Percentiles rank a stretch among this genome's conserved stretches.
Evolutionary conservation across 2,888 invertebrate species (phyloP).

Genomic region (Hermodice carunculata): DNA sequence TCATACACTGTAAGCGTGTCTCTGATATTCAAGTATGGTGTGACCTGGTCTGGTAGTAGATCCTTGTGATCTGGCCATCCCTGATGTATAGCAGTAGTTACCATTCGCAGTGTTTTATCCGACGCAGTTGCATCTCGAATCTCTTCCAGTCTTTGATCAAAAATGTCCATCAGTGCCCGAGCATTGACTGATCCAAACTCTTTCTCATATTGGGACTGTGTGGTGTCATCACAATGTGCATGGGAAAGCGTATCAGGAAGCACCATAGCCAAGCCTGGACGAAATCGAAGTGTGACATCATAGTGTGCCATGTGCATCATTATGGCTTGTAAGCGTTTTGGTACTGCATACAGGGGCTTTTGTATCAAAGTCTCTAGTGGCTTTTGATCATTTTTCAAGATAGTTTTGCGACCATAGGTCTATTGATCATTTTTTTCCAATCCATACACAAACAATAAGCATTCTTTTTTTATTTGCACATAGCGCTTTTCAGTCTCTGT

Average conservation of each 20-base stretch:
- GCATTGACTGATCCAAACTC: not conserved
- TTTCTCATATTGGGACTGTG: not conserved
- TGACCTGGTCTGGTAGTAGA: constrained; percentile 17
- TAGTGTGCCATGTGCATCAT: constrained; percentile 38
- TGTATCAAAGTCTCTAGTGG: no score
- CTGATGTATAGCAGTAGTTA: not conserved
- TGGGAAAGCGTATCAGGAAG: not conserved
- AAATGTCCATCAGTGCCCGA: no score
- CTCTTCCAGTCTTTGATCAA: not conserved
- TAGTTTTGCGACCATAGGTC: no score
- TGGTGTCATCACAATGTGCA: not conserved
- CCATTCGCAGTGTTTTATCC: not conserved
- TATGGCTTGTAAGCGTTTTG: no score
- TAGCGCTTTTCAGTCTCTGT: no score
- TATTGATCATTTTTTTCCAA: no score
- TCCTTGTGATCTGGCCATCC: constrained; percentile 35
- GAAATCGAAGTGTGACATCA: constrained; percentile 12
- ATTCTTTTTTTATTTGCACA: no score
- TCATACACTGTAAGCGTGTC: constrained; percentile 34
- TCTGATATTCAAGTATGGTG: constrained; percentile 33
- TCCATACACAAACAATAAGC: no score
- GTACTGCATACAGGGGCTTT: no score
- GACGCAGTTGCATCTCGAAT: not conserved
- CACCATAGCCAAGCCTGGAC: not conserved
- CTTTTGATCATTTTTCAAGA: no score